These are phyloP conservation scores for Psettodes erumei DNA, from an alignment of 2,113 vertebrate species.

Conservation along the genomic window DNA sequence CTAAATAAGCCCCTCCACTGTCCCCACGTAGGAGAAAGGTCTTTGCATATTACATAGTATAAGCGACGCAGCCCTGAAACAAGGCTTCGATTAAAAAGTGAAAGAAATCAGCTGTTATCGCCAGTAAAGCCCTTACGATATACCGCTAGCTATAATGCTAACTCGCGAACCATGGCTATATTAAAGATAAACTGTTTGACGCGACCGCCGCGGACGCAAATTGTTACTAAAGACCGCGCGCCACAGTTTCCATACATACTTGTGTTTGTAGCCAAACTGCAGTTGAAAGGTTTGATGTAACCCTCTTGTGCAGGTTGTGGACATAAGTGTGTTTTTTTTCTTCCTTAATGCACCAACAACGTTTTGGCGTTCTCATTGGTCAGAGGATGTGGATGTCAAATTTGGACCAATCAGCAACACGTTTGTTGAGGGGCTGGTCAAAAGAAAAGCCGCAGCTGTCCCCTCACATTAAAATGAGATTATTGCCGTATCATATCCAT, in stretches of 20 bases:
- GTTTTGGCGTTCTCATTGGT: slow-evolving; percentile 87
- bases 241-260: slow-evolving; percentile 46
- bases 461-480: slow-evolving; percentile 16
- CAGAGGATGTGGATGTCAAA: slow-evolving; percentile 72
- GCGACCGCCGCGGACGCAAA: background rate
- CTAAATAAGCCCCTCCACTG: background rate
- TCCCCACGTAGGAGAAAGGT: background rate
- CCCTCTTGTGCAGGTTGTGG: slow-evolving; percentile 80
- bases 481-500: background rate
- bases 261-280: slow-evolving; percentile 69
- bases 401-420: slow-evolving; percentile 81
- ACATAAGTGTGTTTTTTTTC: slow-evolving; percentile 83
- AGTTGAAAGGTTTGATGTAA: slow-evolving; percentile 72
- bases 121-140: slow-evolving; percentile 4
- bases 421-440: slow-evolving; percentile 75
- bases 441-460: slow-evolving; percentile 48
- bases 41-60: background rate
- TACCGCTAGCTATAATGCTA: slow-evolving; percentile 57
- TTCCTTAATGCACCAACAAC: slow-evolving; percentile 84
- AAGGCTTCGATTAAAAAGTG: background rate
- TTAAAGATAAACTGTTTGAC: background rate
- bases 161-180: slow-evolving; percentile 2
- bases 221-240: background rate
- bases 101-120: slow-evolving; percentile 36
- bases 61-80: background rate